A percentile compares a stretch with the other conserved stretches of the same genome.
Evolutionary conservation across 2,113 vertebrate genomes (phyloP).

Genomic region (Physeter macrocephalus): DNA sequence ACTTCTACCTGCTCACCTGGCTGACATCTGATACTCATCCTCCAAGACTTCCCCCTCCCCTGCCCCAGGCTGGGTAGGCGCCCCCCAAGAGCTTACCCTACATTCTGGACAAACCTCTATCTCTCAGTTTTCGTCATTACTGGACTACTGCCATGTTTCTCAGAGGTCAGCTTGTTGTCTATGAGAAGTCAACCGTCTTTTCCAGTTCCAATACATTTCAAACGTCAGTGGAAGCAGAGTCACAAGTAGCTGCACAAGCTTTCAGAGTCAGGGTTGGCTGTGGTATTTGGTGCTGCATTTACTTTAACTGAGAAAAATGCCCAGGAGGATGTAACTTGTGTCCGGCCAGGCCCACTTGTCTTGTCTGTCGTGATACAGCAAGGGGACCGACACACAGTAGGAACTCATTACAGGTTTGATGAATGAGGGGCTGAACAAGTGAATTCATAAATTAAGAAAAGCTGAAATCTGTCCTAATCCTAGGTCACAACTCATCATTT

Average conservation of each 20-base stretch:
- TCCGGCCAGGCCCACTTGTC: not conserved
- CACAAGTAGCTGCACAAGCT: rapidly evolving
- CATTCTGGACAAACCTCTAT: not conserved
- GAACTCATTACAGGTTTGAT: not conserved
- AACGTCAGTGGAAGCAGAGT: rapidly evolving
- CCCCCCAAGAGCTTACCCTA: not conserved
- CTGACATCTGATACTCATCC: not conserved
- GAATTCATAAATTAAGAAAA: not conserved
- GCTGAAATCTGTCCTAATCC: not conserved
- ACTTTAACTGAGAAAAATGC: not conserved
- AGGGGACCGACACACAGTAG: not conserved
- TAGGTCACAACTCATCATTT: not conserved
- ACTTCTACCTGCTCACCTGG: not conserved
- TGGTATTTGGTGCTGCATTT: not conserved
- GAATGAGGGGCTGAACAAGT: not conserved
- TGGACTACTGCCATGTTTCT: not conserved
- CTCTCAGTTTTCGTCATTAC: not conserved
- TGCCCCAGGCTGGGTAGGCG: rapidly evolving
- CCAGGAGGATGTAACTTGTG: rapidly evolving
- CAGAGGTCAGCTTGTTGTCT: not conserved
- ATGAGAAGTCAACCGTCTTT: not conserved
- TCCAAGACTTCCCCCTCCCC: too few relatives aligned
- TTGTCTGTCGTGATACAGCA: not conserved
- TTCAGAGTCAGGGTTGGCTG: not conserved
- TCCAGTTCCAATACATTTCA: not conserved